Conservation (phyloP, 1,140 invertebrate genomes). For the Listronotus oregonensis region DNA sequence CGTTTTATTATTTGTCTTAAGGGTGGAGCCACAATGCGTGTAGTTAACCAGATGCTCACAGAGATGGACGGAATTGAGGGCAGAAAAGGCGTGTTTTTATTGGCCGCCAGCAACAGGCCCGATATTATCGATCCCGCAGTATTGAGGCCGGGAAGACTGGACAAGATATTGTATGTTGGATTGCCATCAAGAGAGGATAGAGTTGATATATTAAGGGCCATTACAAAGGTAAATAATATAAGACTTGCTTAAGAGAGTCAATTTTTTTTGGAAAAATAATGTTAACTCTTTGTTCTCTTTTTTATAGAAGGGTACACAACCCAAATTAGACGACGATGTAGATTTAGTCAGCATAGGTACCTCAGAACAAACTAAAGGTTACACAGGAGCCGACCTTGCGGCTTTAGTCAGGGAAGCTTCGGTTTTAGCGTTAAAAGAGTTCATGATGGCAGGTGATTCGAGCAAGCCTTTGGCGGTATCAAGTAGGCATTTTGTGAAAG, state of each 20-base stretch:
- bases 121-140: constrained; percentile 98
- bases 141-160: constrained; percentile 90
- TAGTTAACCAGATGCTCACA: constrained; percentile 96
- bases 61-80: constrained; percentile 98
- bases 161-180: constrained; percentile 93
- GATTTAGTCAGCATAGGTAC: constrained; percentile 70
- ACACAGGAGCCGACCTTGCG: constrained; percentile 91
- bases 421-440: constrained; percentile 73
- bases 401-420: constrained; percentile 84
- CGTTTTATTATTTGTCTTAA: constrained; percentile 47
- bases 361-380: constrained; percentile 74
- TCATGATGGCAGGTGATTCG: constrained; percentile 56
- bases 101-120: constrained; percentile 95
- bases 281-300: too few relatives aligned
- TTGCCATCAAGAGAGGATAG: constrained; percentile 81
- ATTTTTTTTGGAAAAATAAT: too few relatives aligned
- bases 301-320: constrained; percentile 73
- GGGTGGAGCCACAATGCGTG: constrained; percentile 73
- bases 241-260: too few relatives aligned
- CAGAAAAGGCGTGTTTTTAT: constrained; percentile 87
- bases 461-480: constrained; percentile 55
- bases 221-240: constrained; percentile 77
- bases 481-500: constrained; percentile 62
- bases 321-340: constrained; percentile 76
- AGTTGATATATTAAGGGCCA: constrained; percentile 84